Conservation (phyloP, 2,113 vertebrate species). For the Trochalopteron elliotii region DNA sequence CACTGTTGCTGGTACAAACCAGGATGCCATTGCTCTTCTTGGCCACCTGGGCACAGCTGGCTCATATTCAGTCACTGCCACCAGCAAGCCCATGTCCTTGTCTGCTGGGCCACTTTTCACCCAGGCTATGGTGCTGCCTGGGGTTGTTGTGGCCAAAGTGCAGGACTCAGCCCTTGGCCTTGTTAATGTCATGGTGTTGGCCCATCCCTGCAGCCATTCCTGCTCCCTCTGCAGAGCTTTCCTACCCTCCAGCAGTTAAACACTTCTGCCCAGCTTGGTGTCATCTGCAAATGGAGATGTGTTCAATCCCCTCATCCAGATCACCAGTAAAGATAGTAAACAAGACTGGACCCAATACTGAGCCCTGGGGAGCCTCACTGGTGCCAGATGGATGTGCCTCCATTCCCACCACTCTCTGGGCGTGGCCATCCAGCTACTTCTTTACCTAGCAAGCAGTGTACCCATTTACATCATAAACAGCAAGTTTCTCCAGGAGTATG, state of each 20-base stretch:
- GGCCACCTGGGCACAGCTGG: background rate
- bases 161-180: background rate
- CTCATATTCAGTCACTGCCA: background rate
- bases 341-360: background rate
- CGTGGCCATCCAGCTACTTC: background rate
- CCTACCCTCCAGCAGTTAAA: background rate
- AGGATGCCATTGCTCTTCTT: background rate
- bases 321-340: background rate
- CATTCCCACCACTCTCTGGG: background rate
- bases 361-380: background rate
- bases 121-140: rapidly evolving
- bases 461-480: rapidly evolving
- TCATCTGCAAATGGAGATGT: background rate
- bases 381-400: background rate
- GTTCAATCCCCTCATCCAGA: background rate
- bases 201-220: background rate
- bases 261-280: too few relatives aligned
- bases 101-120: background rate
- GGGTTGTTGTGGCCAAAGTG: background rate
- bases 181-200: background rate
- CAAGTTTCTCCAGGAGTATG: background rate
- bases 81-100: background rate
- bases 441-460: background rate
- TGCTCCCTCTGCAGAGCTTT: background rate
- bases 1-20: rapidly evolving